phyloP scores from a whole-genome alignment of 2,888 invertebrate genomes.

The Palloptera scutellata region DNA sequence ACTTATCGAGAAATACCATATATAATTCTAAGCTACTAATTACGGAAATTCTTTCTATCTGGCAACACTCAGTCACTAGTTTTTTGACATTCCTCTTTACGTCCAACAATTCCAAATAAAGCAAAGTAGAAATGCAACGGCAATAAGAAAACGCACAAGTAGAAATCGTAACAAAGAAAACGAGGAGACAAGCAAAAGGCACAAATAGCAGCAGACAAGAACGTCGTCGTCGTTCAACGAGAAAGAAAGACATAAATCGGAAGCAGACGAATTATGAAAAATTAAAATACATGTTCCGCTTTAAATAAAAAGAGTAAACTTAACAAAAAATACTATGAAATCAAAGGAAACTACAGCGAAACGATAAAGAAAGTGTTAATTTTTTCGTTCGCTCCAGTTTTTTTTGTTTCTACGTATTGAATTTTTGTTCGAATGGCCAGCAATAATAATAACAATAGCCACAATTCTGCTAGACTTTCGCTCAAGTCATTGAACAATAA shows the following conservation, averaged over 20 bases:
- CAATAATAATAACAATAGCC: conserved; percentile 41
- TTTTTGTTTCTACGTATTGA: too few species aligned
- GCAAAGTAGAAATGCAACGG: conserved; percentile 22
- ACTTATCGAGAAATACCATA: too few species aligned
- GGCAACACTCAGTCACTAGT: background rate
- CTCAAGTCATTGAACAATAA: conserved; percentile 67
- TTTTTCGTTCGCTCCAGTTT: background rate
- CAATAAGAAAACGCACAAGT: conserved; percentile 23
- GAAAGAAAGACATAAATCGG: background rate
- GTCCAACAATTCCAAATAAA: background rate
- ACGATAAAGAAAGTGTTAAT: conserved; percentile 26
- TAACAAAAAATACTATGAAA: conserved; percentile 13
- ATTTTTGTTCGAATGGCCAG: conserved; percentile 42
- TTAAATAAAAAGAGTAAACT: background rate
- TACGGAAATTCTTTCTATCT: background rate
- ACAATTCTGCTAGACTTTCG: conserved; percentile 21
- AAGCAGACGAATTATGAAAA: conserved; percentile 5
- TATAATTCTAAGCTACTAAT: too few species aligned
- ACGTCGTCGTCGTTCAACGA: conserved; percentile 26
- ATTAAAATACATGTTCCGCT: conserved; percentile 1
- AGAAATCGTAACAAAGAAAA: conserved; percentile 31
- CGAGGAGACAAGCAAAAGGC: conserved; percentile 14
- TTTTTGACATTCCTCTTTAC: too few species aligned
- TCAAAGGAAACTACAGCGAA: conserved; percentile 10
- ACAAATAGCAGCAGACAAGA: conserved; percentile 18